phyloP scores from a whole-genome alignment of 2,888 invertebrate genomes.

The Lypha dubia region DNA sequence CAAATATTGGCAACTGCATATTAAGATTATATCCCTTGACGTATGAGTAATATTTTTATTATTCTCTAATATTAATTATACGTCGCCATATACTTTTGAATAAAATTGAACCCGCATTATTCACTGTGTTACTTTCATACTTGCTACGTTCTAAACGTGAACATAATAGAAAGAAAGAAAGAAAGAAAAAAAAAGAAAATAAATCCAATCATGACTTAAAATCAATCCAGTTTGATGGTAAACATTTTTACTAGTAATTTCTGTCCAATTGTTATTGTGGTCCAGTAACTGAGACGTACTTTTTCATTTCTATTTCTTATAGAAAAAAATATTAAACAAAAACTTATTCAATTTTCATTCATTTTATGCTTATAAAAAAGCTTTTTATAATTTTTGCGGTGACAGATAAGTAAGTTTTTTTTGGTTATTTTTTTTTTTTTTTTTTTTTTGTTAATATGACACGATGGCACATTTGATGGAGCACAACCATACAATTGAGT shows the following conservation, averaged over 20 bases:
- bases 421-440: too few relatives aligned
- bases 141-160: not conserved
- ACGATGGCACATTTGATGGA: too few relatives aligned
- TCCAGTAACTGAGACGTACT: not conserved
- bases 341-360: not conserved
- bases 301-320: not conserved
- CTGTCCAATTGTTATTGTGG: slow-evolving; percentile 9
- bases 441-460: too few relatives aligned
- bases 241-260: slow-evolving; percentile 32
- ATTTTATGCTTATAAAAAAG: not conserved
- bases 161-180: not conserved
- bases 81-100: not conserved
- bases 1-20: too few relatives aligned
- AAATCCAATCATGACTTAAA: slow-evolving; percentile 47
- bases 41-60: too few relatives aligned
- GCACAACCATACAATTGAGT: too few relatives aligned
- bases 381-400: too few relatives aligned
- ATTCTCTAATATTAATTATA: too few relatives aligned
- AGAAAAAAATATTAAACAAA: not conserved
- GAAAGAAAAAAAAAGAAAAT: not conserved
- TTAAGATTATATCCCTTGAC: too few relatives aligned
- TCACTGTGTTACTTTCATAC: slow-evolving; percentile 6
- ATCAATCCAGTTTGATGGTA: slow-evolving; percentile 50
- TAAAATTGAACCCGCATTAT: not conserved
- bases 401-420: too few relatives aligned